A percentile compares a stretch with the other conserved stretches of the same genome.
Conservation (phyloP, 2,888 invertebrate species). For the Trypoxylon attenuatum region DNA sequence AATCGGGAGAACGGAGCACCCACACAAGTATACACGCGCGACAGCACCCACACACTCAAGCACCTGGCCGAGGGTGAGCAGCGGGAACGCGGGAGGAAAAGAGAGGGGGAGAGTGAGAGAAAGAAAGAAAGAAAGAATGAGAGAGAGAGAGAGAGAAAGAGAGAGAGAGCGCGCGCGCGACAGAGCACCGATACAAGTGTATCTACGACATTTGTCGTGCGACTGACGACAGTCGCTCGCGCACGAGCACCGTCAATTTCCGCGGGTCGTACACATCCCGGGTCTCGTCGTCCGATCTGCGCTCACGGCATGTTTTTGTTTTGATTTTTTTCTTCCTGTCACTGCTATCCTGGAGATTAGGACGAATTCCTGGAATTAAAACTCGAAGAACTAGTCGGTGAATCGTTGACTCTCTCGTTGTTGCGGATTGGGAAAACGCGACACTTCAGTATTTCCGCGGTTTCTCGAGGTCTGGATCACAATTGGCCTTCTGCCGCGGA, state of each 20-base stretch:
- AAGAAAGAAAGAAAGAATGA: too few relatives aligned
- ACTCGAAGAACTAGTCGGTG: too few relatives aligned
- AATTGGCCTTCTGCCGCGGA: neutral
- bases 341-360: too few relatives aligned
- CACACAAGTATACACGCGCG: conserved; percentile 30
- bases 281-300: conserved; percentile 25
- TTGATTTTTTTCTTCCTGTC: conserved; percentile 9
- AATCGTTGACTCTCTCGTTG: too few relatives aligned
- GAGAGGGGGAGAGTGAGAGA: too few relatives aligned
- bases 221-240: conserved; percentile 27
- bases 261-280: conserved; percentile 35
- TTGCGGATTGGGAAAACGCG: neutral
- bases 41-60: conserved; percentile 33
- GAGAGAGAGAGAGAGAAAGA: too few relatives aligned
- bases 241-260: conserved; percentile 30
- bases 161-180: neutral
- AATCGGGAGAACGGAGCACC: conserved; percentile 18
- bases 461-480: too few relatives aligned
- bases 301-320: conserved; percentile 55
- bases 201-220: conserved; percentile 40
- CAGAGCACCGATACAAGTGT: conserved; percentile 28
- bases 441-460: neutral
- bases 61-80: conserved; percentile 25
- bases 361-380: too few relatives aligned
- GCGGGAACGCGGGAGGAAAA: too few relatives aligned